Base-by-base conservation (phyloP, 2,113 vertebrate genomes). In the Orcinus orca region DNA sequence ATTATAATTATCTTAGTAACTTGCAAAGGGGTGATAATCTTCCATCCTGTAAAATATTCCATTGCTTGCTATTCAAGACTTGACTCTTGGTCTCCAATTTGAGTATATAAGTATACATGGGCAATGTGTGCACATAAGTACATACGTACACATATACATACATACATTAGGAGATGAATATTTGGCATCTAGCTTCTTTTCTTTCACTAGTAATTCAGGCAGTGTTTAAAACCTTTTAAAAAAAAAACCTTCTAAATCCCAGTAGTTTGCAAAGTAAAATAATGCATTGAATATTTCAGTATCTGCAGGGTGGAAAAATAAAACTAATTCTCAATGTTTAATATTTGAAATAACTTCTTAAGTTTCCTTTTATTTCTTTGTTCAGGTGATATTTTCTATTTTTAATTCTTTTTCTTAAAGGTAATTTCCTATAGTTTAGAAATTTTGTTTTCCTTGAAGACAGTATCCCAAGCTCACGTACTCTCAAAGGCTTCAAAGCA, bases 391-490 rank as follows among this genome's bases (percentile, higher is more conserved):
- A 70, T n/a, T 83, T 96, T 5, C 25, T 84, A 68, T 44, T 92
- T 95, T 94, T 65, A 63, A 91, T 84, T 65, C 1, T 88, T 97
- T 96, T 93, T 3, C 90, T 83, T 15, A 90, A 50, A 62, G 4
- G 7, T 60, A 86, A 38, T 83, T 97, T 88, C 25, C 85, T 87
- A 8, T 8, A 71, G 4, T 85, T 83, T 44, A 95, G 86, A 96
- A 68, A n/a, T 36, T 62, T 11, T 50, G 25, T 67, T 92, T 58
- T 68, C 38, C 10, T 87, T 60, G 50, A 58, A 90, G 33, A 11
- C 8, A 86, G 23, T 90, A 97, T 88, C 6, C 26, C 10, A 89
- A 81, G 31, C 31, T 97, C 29, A 73, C 6, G 50, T 31, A 87
- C 10, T 81, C 13, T 77, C 29, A 79, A 93, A 77, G 33, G 36